Conservation (phyloP, 2,797 vertebrate species). For the Falco concolor region DNA sequence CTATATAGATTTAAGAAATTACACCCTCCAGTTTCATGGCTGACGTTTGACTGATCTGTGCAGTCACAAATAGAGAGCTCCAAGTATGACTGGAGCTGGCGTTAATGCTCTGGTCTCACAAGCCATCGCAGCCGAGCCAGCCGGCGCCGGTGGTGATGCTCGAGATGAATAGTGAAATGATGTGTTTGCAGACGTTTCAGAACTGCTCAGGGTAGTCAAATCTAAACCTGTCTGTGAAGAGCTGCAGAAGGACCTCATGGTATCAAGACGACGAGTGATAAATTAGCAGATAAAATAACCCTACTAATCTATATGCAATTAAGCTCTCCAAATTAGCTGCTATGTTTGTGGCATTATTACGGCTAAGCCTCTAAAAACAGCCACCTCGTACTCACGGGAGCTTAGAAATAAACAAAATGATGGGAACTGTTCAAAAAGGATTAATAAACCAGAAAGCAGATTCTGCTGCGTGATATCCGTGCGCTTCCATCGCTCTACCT, state of each 20-base stretch:
- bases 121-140: neutral
- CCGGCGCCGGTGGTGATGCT: neutral
- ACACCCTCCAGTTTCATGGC: neutral
- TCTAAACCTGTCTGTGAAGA: neutral
- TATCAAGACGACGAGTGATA: neutral
- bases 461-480: fast-evolving
- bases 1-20: neutral
- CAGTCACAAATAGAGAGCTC: neutral
- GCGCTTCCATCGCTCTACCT: neutral
- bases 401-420: neutral
- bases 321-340: neutral
- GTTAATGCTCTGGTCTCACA: neutral
- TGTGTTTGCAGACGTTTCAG: neutral
- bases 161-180: neutral
- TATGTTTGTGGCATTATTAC: fast-evolving
- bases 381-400: neutral
- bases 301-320: neutral
- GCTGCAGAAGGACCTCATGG: neutral
- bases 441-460: neutral
- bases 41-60: neutral
- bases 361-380: neutral
- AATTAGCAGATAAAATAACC: neutral
- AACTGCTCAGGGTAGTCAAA: neutral
- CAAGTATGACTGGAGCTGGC: neutral
- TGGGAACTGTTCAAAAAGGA: neutral